A percentile compares a stretch with the other conserved stretches of the same genome.
Conservation (phyloP, 1,140 invertebrate genomes). For the Nasonia longicornis region DNA sequence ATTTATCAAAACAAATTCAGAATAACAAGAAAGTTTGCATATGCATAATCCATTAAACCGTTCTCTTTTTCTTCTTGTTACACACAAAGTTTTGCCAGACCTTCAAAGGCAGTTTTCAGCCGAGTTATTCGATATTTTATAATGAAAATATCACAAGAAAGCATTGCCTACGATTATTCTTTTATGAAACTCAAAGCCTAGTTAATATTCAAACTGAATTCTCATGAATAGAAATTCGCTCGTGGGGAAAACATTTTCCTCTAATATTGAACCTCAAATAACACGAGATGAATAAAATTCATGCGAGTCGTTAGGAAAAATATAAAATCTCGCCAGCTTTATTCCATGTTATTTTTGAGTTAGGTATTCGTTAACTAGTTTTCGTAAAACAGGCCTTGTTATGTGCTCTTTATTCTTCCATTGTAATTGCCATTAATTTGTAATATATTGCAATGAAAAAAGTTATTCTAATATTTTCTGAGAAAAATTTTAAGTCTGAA, state of each 20-base stretch:
- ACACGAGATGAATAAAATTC: neutral
- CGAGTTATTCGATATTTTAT: neutral
- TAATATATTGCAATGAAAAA: too few relatives aligned
- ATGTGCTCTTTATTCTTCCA: too few relatives aligned
- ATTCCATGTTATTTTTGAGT: neutral
- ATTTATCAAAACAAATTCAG: neutral
- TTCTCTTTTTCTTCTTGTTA: too few relatives aligned
- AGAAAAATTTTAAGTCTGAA: too few relatives aligned
- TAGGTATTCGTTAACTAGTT: neutral
- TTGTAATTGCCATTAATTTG: too few relatives aligned
- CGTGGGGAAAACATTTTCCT: constrained; percentile 14
- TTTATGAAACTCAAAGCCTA: constrained; percentile 8
- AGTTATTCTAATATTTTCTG: too few relatives aligned
- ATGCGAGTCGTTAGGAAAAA: neutral
- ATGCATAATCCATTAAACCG: too few relatives aligned
- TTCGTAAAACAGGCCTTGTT: too few relatives aligned
- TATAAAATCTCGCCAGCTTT: neutral
- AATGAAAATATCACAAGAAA: neutral
- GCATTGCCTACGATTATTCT: neutral
- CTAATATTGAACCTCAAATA: constrained; percentile 25
- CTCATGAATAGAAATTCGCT: constrained; percentile 25
- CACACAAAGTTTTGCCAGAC: neutral
- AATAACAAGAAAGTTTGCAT: too few relatives aligned
- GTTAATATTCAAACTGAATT: constrained; percentile 38
- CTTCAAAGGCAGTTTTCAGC: too few relatives aligned